A percentile compares a stretch with the other conserved stretches of the same genome.
Conservation (phyloP, 2,113 vertebrate genomes). For the Calcarius ornatus region DNA sequence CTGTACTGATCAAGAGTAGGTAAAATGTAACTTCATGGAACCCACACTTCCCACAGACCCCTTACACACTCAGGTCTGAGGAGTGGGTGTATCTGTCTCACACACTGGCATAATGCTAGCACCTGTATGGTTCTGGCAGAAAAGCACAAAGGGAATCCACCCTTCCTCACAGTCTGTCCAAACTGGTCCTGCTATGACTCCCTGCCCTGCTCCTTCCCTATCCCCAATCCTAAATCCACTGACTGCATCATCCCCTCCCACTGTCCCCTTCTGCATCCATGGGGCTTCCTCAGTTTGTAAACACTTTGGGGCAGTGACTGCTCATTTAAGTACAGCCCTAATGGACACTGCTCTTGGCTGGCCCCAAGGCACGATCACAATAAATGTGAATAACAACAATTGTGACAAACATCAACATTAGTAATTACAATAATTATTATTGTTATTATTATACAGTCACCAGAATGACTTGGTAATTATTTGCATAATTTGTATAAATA, state of each 20-base stretch:
- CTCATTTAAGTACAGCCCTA: accelerated
- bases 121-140: not conserved
- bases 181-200: accelerated
- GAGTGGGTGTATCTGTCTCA: not conserved
- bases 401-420: conserved; percentile 25
- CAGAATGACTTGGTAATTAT: conserved; percentile 56
- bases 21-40: not conserved
- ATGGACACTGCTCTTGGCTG: not conserved
- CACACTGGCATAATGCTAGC: not conserved
- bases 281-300: not conserved
- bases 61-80: not conserved
- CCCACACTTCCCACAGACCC: not conserved
- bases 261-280: not conserved
- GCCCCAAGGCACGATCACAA: not conserved
- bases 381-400: conserved; percentile 16
- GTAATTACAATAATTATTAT: conserved; percentile 60
- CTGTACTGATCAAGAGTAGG: not conserved
- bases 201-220: not conserved
- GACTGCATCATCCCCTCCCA: accelerated
- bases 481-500: conserved; percentile 63
- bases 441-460: conserved; percentile 56
- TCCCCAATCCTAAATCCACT: not conserved
- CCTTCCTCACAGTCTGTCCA: not conserved
- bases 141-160: not conserved
- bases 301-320: not conserved